phyloP scores from a whole-genome alignment of 2,113 vertebrate species.

The Scytalopus superciliaris region DNA sequence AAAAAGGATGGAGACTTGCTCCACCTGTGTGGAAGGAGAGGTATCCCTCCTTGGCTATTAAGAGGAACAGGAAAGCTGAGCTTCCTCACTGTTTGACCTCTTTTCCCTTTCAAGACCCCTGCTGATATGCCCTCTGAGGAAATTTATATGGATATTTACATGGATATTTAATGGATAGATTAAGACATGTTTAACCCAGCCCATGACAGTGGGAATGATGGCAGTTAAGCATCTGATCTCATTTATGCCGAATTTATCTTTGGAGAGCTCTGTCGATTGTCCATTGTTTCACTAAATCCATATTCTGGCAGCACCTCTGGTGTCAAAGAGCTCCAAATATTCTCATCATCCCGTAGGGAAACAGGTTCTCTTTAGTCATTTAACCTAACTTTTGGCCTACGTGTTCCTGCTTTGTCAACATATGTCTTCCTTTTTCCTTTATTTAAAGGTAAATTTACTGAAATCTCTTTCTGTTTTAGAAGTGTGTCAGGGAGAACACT shows the following conservation, averaged over 20 bases:
- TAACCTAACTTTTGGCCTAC: constrained; percentile 33
- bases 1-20: background rate
- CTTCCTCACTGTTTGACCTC: constrained; percentile 36
- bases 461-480: background rate
- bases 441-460: background rate
- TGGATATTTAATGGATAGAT: constrained; percentile 38
- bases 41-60: constrained; percentile 31
- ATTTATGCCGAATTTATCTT: constrained; percentile 44
- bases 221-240: constrained; percentile 52
- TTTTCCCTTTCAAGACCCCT: constrained; percentile 12
- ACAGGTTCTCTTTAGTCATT: constrained; percentile 29
- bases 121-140: constrained; percentile 33
- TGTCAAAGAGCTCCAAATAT: constrained; percentile 42
- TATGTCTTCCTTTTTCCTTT: background rate
- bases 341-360: constrained; percentile 16
- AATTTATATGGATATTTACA: too few species aligned
- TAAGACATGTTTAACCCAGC: constrained; percentile 4
- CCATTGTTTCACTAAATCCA: constrained; percentile 64
- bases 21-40: constrained; percentile 34
- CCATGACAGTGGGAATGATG: background rate
- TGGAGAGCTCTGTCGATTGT: constrained; percentile 47
- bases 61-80: background rate
- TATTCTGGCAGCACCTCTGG: constrained; percentile 49
- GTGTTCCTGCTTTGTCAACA: background rate
- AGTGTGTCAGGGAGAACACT: background rate